These are phyloP conservation scores for Drosophila leonis DNA, from an alignment of 2,888 invertebrate genomes.

Conservation along the genomic window DNA sequence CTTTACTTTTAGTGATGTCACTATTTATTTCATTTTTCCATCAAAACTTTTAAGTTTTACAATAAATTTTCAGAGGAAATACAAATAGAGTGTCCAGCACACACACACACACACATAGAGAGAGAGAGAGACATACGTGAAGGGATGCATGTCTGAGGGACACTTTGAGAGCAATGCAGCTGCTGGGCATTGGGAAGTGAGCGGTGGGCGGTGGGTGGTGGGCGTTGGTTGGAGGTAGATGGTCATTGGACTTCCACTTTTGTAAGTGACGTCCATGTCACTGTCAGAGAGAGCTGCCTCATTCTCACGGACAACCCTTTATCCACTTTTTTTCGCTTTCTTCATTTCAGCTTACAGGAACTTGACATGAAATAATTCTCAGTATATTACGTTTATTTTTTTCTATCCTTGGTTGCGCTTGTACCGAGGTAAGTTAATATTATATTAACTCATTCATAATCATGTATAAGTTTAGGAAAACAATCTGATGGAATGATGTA, in stretches of 20 bases:
- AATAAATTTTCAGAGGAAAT: slow-evolving; percentile 82
- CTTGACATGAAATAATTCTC: slow-evolving; percentile 40
- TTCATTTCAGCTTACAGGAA: slow-evolving; percentile 26
- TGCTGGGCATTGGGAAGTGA: slow-evolving; percentile 16
- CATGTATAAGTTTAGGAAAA: not conserved
- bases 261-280: slow-evolving; percentile 80
- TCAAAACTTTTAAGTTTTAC: slow-evolving; percentile 84
- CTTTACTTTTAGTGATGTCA: slow-evolving; percentile 85
- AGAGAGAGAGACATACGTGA: slow-evolving; percentile 30
- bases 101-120: slow-evolving; percentile 44
- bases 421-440: slow-evolving; percentile 19
- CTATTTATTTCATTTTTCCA: slow-evolving; percentile 84
- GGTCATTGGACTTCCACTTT: slow-evolving; percentile 60
- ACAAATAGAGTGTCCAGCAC: slow-evolving; percentile 81
- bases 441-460: slow-evolving; percentile 8
- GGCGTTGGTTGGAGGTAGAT: slow-evolving; percentile 21
- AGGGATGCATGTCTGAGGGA: slow-evolving; percentile 35
- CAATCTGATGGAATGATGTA: no score
- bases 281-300: slow-evolving; percentile 68
- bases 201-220: slow-evolving; percentile 1
- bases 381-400: slow-evolving; percentile 27
- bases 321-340: slow-evolving; percentile 20
- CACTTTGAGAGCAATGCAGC: slow-evolving; percentile 52
- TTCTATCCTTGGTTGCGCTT: slow-evolving; percentile 9
- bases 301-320: slow-evolving; percentile 39